phyloP scores from a whole-genome alignment of 2,888 invertebrate genomes.

The Mantis religiosa region DNA sequence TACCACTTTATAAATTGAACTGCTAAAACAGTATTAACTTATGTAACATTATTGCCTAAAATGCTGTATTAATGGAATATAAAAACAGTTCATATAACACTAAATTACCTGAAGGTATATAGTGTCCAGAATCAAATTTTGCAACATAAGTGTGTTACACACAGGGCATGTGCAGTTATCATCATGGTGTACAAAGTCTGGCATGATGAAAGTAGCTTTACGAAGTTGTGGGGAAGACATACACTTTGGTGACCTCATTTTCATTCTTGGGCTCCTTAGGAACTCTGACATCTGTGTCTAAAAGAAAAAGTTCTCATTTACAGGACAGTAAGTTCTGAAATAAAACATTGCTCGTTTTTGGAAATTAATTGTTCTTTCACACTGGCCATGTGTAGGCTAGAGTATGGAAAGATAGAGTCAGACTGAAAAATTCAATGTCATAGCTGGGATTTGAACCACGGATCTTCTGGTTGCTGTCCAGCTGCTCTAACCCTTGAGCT shows the following conservation, averaged over 20 bases:
- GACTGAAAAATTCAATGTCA: too few species aligned
- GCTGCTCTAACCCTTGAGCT: too few species aligned
- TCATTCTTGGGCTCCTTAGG: background rate
- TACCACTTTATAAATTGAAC: too few species aligned
- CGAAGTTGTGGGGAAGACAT: background rate
- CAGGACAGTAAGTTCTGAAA: background rate
- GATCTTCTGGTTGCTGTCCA: too few species aligned
- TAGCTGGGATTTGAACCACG: too few species aligned
- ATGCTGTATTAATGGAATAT: too few species aligned
- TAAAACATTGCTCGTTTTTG: background rate
- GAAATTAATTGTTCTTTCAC: too few species aligned
- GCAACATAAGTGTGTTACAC: background rate
- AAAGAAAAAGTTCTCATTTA: background rate
- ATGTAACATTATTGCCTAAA: too few species aligned
- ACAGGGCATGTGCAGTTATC: background rate
- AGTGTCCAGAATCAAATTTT: background rate
- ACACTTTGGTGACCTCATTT: background rate
- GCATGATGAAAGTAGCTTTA: background rate
- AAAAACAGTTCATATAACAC: too few species aligned
- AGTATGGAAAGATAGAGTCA: too few species aligned
- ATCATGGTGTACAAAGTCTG: background rate
- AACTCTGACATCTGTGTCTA: background rate
- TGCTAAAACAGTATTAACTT: too few species aligned
- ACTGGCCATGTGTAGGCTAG: too few species aligned
- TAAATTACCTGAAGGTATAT: background rate